Evolutionary conservation across 2,113 vertebrate genomes (phyloP).

Genomic region (Apodemus speciosus): DNA sequence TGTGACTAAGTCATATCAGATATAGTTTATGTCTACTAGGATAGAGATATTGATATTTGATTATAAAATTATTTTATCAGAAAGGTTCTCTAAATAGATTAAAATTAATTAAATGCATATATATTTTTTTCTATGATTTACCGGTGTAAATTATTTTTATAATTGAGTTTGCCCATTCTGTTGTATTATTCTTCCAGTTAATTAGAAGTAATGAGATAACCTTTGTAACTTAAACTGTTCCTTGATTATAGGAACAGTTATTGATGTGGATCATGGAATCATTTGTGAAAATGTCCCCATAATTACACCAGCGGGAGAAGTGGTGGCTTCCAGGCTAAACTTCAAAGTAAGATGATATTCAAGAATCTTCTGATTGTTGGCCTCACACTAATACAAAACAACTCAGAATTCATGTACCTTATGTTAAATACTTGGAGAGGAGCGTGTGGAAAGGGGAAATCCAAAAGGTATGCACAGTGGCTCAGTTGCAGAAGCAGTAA

Average conservation of each 20-base stretch:
- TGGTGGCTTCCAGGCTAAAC: conserved; percentile 96
- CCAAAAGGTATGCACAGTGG: conserved; percentile 85
- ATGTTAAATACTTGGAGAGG: conserved; percentile 84
- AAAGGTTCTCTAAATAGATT: conserved; percentile 21
- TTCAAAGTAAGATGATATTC: conserved; percentile 93
- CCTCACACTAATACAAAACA: conserved; percentile 84
- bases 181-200: background rate
- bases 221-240: conserved; percentile 64
- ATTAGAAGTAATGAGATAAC: background rate
- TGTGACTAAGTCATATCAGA: background rate
- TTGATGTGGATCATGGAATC: conserved; percentile 98
- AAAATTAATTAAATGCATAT: background rate
- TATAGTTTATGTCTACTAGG: background rate
- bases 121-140: conserved; percentile 22
- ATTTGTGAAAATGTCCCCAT: conserved; percentile 97
- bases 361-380: conserved; percentile 86
- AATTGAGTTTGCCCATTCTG: conserved; percentile 1
- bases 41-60: conserved; percentile 7
- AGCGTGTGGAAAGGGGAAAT: conserved; percentile 84
- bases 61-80: conserved; percentile 1
- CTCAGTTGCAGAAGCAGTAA: conserved; percentile 79
- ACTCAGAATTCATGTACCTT: conserved; percentile 84
- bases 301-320: conserved; percentile 97
- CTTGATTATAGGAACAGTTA: conserved; percentile 90
- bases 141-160: background rate